Evolutionary conservation across 1,140 invertebrate genomes (phyloP).

Genomic region (Adoxophyes honmai): DNA sequence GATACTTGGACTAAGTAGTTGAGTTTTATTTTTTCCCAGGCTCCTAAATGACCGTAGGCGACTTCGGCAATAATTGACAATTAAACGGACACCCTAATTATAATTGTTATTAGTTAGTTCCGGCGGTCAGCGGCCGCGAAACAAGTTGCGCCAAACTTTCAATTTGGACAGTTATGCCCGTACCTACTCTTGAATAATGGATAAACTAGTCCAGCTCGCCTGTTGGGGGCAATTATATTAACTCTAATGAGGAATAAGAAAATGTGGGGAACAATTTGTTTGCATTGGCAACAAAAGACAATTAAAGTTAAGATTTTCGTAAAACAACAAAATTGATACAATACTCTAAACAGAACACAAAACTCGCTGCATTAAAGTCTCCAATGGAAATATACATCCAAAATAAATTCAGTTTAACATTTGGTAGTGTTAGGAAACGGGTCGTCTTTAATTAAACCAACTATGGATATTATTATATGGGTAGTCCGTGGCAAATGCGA

Average conservation of each 20-base stretch:
- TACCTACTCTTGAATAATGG: conserved; percentile 8
- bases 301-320: neutral
- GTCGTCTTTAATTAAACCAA: neutral
- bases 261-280: neutral
- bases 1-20: too few species aligned
- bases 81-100: neutral
- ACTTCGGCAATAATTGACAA: neutral
- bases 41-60: neutral
- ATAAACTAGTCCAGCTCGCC: conserved; percentile 3
- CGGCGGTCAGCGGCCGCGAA: neutral
- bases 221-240: conserved; percentile 3
- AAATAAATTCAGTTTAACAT: neutral
- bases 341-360: neutral
- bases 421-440: neutral
- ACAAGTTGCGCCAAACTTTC: neutral
- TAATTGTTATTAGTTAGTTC: conserved; percentile 12
- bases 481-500: neutral
- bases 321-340: too few species aligned
- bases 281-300: neutral
- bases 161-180: conserved; percentile 2
- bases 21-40: neutral
- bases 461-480: neutral
- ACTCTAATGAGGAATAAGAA: conserved; percentile 2
- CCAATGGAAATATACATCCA: neutral
- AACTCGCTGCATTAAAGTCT: neutral